Base-by-base conservation (phyloP, 2,797 vertebrate genomes). In the Hemitrygon akajei region DNA sequence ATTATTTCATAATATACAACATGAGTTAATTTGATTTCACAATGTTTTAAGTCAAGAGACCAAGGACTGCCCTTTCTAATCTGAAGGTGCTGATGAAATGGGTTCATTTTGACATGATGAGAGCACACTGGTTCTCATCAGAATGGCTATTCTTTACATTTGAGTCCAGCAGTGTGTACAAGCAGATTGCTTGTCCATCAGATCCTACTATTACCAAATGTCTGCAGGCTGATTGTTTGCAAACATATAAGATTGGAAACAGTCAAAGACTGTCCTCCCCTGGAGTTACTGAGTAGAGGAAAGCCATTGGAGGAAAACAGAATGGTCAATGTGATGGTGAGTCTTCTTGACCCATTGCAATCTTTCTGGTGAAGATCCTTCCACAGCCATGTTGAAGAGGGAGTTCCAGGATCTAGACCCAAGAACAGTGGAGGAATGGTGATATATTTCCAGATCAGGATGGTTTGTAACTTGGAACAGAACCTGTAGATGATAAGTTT, bases 1-100 rank as follows among this genome's bases (percentile, higher is more conserved):
- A 93, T 93, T 66, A 93, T 93, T 3, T 37, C 22, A 22, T 93
- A 81, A 30, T 37, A 66, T 7, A 89, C 22, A 89, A n/a, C 16
- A 34, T 69, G 10, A 66, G n/a, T 89, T 69, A 22, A 89, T 22
- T 69, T 69, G 14, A 89, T 89, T 66, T 34, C 1, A 69, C 11
- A 89, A 89, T 9, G n/a, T 2, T 0, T 66, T 89, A 20, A 89
- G 66, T 18, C 60, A 34, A 9, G 18, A 89, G 18, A 89, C 30
- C 27, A 87, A 66, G 7, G 40, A 40, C 69, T n/a, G 30, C 40
- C 92, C 22, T 82, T 77, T 27, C 40, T 80, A 1, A 60, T 75
- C 7, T 89, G n/a, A 69, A 37, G 60, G 14, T 66, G 16, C 30
- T 89, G 18, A 89, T 20, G 66, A 16, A 34, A 6, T 20, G 7